Percentiles rank a stretch among this genome's conserved stretches.
phyloP scores from a whole-genome alignment of 2,797 vertebrate genomes.

The Falco biarmicus region DNA sequence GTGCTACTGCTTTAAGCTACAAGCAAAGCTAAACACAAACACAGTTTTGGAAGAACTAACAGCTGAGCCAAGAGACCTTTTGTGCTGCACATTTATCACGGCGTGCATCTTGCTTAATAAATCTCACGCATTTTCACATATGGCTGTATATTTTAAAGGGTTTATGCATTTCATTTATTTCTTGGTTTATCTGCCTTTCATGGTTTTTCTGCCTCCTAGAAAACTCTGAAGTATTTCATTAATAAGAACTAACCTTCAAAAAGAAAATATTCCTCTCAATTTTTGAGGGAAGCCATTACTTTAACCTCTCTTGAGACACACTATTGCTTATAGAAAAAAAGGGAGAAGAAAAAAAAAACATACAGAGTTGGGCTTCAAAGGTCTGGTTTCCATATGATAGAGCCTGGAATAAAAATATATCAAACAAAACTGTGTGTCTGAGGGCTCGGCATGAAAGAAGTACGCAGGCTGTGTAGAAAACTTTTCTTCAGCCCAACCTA shows the following conservation, averaged over 20 bases:
- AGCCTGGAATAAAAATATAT: not conserved
- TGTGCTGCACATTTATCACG: not conserved
- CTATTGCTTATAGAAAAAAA: not conserved
- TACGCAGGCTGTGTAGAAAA: not conserved
- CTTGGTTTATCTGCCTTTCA: conserved; percentile 11
- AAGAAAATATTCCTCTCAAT: not conserved
- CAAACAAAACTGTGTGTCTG: not conserved
- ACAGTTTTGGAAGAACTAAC: not conserved
- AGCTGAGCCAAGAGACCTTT: conserved; percentile 26
- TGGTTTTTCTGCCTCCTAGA: not conserved
- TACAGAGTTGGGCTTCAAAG: not conserved
- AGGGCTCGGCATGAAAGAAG: not conserved
- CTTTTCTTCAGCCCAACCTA: not conserved
- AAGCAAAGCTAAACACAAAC: not conserved
- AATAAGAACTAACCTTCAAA: not conserved
- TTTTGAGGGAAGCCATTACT: not conserved
- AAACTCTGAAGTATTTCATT: not conserved
- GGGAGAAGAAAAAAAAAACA: not conserved
- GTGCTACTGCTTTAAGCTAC: not conserved
- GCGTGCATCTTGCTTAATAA: not conserved
- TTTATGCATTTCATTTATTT: not conserved
- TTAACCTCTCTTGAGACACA: not conserved
- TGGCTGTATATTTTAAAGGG: not conserved
- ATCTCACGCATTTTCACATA: not conserved
- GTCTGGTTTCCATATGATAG: not conserved